A percentile compares a stretch with the other conserved stretches of the same genome.
phyloP scores from a whole-genome alignment of 2,888 invertebrate species.

The Folsomia manolachei region DNA sequence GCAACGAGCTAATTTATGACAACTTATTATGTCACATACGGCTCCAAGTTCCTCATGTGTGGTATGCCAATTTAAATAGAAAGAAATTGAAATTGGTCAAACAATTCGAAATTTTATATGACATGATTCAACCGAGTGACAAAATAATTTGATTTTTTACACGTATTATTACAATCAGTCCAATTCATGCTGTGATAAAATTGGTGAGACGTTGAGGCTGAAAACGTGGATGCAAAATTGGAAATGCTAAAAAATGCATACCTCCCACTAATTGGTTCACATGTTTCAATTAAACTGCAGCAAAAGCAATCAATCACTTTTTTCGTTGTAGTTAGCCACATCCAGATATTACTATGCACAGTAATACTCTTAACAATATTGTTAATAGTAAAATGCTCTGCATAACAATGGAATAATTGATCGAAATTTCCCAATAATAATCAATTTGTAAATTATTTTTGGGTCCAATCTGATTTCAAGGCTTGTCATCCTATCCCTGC shows the following conservation, averaged over 20 bases:
- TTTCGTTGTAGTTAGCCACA: not conserved
- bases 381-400: not conserved
- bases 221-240: not conserved
- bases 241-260: no score
- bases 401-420: not conserved
- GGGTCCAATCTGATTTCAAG: not conserved
- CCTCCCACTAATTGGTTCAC: not conserved
- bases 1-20: conserved; percentile 3
- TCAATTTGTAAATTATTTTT: not conserved
- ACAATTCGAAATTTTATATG: not conserved
- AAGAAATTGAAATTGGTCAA: not conserved
- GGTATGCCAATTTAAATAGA: no score
- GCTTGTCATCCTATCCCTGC: no score
- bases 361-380: not conserved
- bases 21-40: not conserved
- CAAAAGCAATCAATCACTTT: not conserved
- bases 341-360: not conserved
- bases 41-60: no score
- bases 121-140: not conserved
- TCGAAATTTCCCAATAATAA: not conserved
- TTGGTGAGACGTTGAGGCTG: not conserved
- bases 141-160: not conserved
- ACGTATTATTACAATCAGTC: not conserved
- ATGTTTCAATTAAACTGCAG: not conserved
- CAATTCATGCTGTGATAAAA: not conserved